Percentiles rank a stretch among this genome's conserved stretches.
phyloP scores from a whole-genome alignment of 2,113 vertebrate genomes.

The Helogale parvula region DNA sequence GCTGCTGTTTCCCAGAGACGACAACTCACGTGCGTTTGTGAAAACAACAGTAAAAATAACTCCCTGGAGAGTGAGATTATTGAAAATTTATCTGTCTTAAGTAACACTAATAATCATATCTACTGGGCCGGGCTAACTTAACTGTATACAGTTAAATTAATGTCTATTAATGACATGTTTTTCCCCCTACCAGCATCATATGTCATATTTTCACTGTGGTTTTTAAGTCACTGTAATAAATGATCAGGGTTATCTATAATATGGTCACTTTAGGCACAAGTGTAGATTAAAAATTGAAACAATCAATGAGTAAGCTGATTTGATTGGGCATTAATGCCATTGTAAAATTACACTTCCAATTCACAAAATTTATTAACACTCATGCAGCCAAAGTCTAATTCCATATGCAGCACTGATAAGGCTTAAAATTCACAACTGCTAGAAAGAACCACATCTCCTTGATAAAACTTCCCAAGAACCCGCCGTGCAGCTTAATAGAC shows the following conservation, averaged over 20 bases:
- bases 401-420: background rate
- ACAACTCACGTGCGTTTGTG: background rate
- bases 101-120: background rate
- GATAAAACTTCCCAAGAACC: background rate
- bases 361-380: background rate
- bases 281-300: background rate
- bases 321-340: background rate
- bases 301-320: background rate
- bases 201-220: background rate
- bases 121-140: background rate
- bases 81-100: background rate
- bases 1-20: background rate
- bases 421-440: background rate
- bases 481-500: background rate
- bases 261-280: background rate
- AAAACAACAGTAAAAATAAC: constrained; percentile 30
- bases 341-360: background rate
- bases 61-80: background rate
- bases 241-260: background rate
- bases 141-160: background rate
- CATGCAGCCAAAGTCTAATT: background rate
- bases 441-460: background rate
- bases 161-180: background rate
- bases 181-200: background rate
- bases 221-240: background rate